Base-by-base conservation (phyloP, 2,888 invertebrate species). In the Pristionchus exspectatus region DNA sequence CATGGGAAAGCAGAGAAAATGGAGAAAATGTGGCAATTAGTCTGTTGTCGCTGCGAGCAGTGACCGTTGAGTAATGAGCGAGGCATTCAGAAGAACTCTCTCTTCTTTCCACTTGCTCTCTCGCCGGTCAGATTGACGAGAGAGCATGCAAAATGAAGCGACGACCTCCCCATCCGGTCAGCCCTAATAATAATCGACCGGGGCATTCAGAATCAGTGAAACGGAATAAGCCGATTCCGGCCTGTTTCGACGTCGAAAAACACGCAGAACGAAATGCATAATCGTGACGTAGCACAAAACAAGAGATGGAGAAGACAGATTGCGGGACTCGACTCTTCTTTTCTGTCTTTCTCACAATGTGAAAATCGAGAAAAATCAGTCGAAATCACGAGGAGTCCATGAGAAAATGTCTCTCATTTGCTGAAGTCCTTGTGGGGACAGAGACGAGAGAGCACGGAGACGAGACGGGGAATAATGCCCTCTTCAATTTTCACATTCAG, bases 161-260 rank as follows among this genome's bases (percentile, higher is more conserved):
- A 50, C 44, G 44, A 50, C 44, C 44, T 50, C 44, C 44, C 44
- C 44, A 50, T 12, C 12, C 44, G 44, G 44, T 10, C 44, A 50
- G 44, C 44, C 10, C 44, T 3, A 50, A 50, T 50, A 3, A 50
- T 50, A 50, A 7, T 7, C 44, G 44, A 50, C 44, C 44, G 44
- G 21, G 30, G 50, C n/a, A 81, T 50, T 44, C n/a, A 81, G 44
- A 30, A 30, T 10, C 38, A 24, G 24, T 44, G 27, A 81, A 44
- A 44, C 44, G 54, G 81, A 81, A 81, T 44, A 54, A 81, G 10
- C 30, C 69, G 30, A 16, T 69, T 69, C 69, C 69, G 69, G 69
- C 30, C 69, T 16, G 69, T 69, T 69, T 69, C 69, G 69, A 30
- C 30, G 14, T 30, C 12, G 74, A 30, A 81, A 81, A 81, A 81